Evolutionary conservation across 2,797 vertebrate species (phyloP), one percentile per base, ranked within the genome.

Genomic region (Jordanella pulchra): DNA sequence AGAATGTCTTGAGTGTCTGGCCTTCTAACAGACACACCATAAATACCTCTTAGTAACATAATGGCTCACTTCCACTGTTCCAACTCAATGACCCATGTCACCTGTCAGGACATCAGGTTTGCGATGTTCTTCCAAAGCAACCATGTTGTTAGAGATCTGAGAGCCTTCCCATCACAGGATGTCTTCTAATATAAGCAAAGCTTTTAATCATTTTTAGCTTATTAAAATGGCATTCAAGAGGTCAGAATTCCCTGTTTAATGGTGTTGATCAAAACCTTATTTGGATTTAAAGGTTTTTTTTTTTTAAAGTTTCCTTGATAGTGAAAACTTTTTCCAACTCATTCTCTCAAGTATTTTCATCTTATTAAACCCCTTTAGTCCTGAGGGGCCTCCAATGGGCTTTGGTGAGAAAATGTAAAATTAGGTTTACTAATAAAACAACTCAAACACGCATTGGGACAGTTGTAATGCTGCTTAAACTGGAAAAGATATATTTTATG

Each of bases 1-100:
- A 58, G 51, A 12, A 73, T 0, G 13, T 44, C 69, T 65, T 60
- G 44, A 28, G 47, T 12, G 71, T 72, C 66, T 48, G 80, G 71
- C 42, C 53, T 67, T 18, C 67, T 76, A 60, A 64, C 30, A 70
- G 51, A 44, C n/a, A 42, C 28, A 69, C 66, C 25, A 39, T 71
- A 56, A 75, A 66, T 45, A 74, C 72, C 42, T 76, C 65, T 77
- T 7, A 75, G 69, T n/a, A 48, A 61, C 47, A 32, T 51, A 45
- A 72, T 56, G 65, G 39, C 67, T 44, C 30, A 69, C 21, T 81
- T 70, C 44, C 70, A 25, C 61, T 23, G 23, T 69, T 39, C 1
- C 67, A 83, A 82, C 79, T 79, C 72, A 30, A 0, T 48, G 67
- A 87, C 84, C 71, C 51, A 50, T 51, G 56, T 18, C 48, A 72